phyloP scores from a whole-genome alignment of 2,888 invertebrate genomes.

The Drosophila nigritarsus region DNA sequence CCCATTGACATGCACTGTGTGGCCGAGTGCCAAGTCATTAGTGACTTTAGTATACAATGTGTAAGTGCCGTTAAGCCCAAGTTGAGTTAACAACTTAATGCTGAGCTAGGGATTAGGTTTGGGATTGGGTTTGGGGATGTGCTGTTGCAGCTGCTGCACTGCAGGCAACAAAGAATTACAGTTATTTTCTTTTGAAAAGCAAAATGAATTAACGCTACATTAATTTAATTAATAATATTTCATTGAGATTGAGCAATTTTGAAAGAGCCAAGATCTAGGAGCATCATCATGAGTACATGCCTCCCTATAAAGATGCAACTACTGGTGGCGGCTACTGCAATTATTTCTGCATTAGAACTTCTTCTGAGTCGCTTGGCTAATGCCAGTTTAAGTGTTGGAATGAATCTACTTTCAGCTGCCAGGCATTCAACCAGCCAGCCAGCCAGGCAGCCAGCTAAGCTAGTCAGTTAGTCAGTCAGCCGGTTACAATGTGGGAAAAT shows the following conservation, averaged over 20 bases:
- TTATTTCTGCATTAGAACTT: slow-evolving; percentile 79
- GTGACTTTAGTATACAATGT: slow-evolving; percentile 9
- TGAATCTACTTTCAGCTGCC: slow-evolving; percentile 56
- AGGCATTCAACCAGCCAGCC: slow-evolving; percentile 16
- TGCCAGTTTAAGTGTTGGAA: slow-evolving; percentile 79
- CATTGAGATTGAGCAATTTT: slow-evolving; percentile 79
- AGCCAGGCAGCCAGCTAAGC: slow-evolving; percentile 13
- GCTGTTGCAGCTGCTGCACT: slow-evolving; percentile 41
- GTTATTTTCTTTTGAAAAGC: slow-evolving; percentile 67
- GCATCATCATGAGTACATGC: slow-evolving; percentile 1
- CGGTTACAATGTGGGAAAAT: slow-evolving; percentile 68
- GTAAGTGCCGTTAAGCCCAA: slow-evolving; percentile 39
- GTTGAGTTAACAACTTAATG: slow-evolving; percentile 43
- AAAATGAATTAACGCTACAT: slow-evolving; percentile 77
- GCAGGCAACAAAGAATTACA: slow-evolving; percentile 52
- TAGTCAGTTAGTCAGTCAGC: background rate
- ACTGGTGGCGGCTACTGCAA: slow-evolving; percentile 70
- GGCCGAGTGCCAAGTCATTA: slow-evolving; percentile 46
- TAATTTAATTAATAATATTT: slow-evolving; percentile 81
- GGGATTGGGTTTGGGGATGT: slow-evolving; percentile 25
- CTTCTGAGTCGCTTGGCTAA: slow-evolving; percentile 63
- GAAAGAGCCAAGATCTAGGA: slow-evolving; percentile 33
- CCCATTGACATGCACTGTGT: slow-evolving; percentile 27
- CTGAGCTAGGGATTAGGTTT: slow-evolving; percentile 18
- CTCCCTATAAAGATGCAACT: slow-evolving; percentile 35